A percentile compares a stretch with the other conserved stretches of the same genome.
phyloP scores from a whole-genome alignment of 1,140 invertebrate species.

The Eubasilissa regina region DNA sequence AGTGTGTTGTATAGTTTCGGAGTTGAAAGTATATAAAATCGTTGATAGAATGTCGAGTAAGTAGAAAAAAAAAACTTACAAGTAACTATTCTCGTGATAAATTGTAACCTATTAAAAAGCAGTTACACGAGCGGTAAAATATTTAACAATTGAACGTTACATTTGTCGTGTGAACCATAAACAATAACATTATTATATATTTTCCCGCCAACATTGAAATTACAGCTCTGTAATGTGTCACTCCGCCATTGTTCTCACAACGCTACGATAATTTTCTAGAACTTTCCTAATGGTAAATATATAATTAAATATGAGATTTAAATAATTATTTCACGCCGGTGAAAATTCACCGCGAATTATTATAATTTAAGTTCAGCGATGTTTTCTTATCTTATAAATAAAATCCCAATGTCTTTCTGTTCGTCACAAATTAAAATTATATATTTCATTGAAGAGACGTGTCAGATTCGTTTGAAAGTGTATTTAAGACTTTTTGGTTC shows the following conservation, averaged over 20 bases:
- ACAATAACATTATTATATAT: background rate
- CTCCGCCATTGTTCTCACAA: background rate
- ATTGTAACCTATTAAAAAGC: no score
- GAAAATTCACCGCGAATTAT: background rate
- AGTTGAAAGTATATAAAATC: no score
- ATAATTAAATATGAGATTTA: background rate
- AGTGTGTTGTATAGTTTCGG: no score
- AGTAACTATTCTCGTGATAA: no score
- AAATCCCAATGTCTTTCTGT: no score
- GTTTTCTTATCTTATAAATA: no score
- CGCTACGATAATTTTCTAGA: background rate
- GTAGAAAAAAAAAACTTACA: no score
- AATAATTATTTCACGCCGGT: background rate
- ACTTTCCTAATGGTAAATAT: background rate
- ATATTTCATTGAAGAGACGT: no score
- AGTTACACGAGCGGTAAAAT: background rate
- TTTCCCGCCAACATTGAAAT: background rate
- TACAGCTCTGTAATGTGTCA: background rate
- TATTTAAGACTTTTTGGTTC: no score
- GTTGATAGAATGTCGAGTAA: no score
- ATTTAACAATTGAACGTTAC: background rate
- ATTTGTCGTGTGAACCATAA: background rate
- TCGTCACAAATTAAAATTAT: no score
- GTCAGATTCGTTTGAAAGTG: background rate
- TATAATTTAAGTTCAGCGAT: no score